Evolutionary conservation across 2,888 invertebrate species (phyloP), one percentile per base, ranked within the genome.

Genomic region (Ischnura elegans): DNA sequence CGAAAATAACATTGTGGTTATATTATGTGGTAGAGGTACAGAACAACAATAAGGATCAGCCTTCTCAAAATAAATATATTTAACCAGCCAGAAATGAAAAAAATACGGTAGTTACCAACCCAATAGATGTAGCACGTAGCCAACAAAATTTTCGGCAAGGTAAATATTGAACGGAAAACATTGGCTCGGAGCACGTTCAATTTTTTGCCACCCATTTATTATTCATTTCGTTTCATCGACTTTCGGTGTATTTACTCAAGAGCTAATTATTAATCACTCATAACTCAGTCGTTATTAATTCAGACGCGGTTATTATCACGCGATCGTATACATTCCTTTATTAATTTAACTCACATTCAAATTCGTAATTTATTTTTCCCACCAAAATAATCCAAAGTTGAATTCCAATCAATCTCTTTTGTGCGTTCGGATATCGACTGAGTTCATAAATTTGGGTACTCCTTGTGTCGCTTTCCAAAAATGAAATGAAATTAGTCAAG

Each of bases 211-310:
- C 13, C 36, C n/a, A 76, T 76, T 76, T 76, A 76, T 76, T 76
- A 76, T 76, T 36, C 36, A 76, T 76, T 29, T 36, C 36, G 10
- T 61, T 76, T 36, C 36, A 76, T 36, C 16, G 76, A 2, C 10
- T 76, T 13, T 76, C 16, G 36, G 76, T 76, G 10, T 76, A 36
- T 76, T 76, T 76, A 16, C 76, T 76, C 36, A 36, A 76, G 76
- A 76, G 36, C 76, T 76, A 76, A 76, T 76, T 76, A 76, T 76
- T 76, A 76, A 76, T 76, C 76, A 76, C 29, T 76, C 76, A 76
- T 36, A 76, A 76, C 36, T n/a, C 76, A 76, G 10, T 36, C 76
- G 76, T 76, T 76, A 76, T 76, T 36, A 29, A 76, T 76, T 36
- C 76, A 76, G 76, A 36, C 76, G 76, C 36, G 76, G 76, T 76